phyloP scores from a whole-genome alignment of 2,888 invertebrate genomes.

The Boloria selene region DNA sequence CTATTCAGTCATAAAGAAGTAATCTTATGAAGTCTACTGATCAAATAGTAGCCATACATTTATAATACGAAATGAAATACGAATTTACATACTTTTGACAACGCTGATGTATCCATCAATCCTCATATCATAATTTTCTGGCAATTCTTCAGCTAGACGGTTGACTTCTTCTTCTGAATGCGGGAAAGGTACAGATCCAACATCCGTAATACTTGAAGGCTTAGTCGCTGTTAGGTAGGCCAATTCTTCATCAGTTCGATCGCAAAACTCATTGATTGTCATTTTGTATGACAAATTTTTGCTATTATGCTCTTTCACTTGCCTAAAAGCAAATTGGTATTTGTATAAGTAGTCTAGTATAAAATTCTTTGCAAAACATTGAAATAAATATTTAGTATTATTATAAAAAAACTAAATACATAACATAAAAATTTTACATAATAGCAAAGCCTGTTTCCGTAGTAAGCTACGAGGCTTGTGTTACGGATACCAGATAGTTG shows the following conservation, averaged over 20 bases:
- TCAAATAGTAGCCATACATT: too few relatives aligned
- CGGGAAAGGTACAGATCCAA: conserved; percentile 47
- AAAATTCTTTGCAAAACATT: too few relatives aligned
- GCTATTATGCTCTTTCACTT: conserved; percentile 50
- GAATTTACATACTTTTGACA: conserved; percentile 49
- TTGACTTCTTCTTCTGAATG: conserved; percentile 45
- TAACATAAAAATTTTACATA: too few relatives aligned
- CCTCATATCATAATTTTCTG: conserved; percentile 54
- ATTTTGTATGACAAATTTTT: conserved; percentile 52
- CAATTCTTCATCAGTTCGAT: conserved; percentile 49
- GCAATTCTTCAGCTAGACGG: conserved; percentile 44
- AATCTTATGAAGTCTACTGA: too few relatives aligned
- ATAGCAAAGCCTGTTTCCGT: too few relatives aligned
- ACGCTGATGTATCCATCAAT: conserved; percentile 51
- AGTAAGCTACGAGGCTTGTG: too few relatives aligned
- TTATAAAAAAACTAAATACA: too few relatives aligned
- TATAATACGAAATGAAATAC: too few relatives aligned
- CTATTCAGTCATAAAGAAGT: too few relatives aligned
- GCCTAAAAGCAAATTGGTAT: conserved; percentile 38
- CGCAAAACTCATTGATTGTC: conserved; percentile 55
- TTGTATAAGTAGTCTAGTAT: too few relatives aligned
- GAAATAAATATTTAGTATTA: too few relatives aligned
- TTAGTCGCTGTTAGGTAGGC: conserved; percentile 43
- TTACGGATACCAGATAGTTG: too few relatives aligned
- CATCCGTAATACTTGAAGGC: conserved; percentile 33